A percentile compares a stretch with the other conserved stretches of the same genome.
Evolutionary conservation across 2,888 invertebrate species (phyloP).

Genomic region (Beris chalybata): DNA sequence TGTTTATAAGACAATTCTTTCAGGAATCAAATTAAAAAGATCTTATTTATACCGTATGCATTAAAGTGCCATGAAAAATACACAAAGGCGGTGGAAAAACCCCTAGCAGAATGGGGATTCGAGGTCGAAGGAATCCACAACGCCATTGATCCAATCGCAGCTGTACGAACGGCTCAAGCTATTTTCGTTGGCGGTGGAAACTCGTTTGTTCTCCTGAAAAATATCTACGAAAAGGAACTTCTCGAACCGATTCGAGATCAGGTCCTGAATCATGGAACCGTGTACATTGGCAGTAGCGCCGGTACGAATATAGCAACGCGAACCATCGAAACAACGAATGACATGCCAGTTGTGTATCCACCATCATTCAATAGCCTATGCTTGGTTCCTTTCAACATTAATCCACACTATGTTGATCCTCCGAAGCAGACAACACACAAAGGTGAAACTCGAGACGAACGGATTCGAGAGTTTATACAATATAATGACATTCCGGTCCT

Average conservation of each 20-base stretch:
- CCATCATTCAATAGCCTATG: slow-evolving; percentile 69
- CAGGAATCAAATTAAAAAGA: slow-evolving; percentile 65
- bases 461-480: slow-evolving; percentile 67
- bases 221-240: slow-evolving; percentile 68
- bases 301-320: slow-evolving; percentile 83
- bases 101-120: slow-evolving; percentile 67
- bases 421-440: slow-evolving; percentile 64
- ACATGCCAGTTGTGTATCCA: slow-evolving; percentile 84
- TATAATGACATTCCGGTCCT: slow-evolving; percentile 63
- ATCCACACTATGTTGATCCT: slow-evolving; percentile 78
- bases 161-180: slow-evolving; percentile 65
- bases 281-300: slow-evolving; percentile 79
- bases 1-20: slow-evolving; percentile 43
- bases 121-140: slow-evolving; percentile 69
- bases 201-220: slow-evolving; percentile 73
- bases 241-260: slow-evolving; percentile 65
- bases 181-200: slow-evolving; percentile 82
- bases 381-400: slow-evolving; percentile 80
- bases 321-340: slow-evolving; percentile 82
- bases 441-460: slow-evolving; percentile 79
- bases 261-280: slow-evolving; percentile 65
- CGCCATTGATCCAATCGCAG: slow-evolving; percentile 59
- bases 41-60: slow-evolving; percentile 78
- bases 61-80: slow-evolving; percentile 65
- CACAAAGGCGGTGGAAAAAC: slow-evolving; percentile 62